Base-by-base conservation (phyloP, 2,797 vertebrate genomes). In the Octomys mimax region DNA sequence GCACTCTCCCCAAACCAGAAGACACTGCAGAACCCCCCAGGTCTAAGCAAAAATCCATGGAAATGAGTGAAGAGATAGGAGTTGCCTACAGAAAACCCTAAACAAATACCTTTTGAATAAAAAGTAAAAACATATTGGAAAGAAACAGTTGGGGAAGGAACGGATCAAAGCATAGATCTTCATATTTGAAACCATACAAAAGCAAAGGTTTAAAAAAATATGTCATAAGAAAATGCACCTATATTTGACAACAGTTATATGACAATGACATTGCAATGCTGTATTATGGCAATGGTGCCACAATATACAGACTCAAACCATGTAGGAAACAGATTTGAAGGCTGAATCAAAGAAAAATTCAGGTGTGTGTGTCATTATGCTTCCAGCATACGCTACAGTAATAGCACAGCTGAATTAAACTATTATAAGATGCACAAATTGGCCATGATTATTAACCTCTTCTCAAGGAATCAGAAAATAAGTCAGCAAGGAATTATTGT, bases 391-490 rank as follows among this genome's bases (percentile, higher is more conserved):
- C 8, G 13, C 81, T 52, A 36, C n/a, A 83, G 79, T 28, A 78
- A 36, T 68, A 95, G 39, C 54, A 26, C 21, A 89, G 73, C 26
- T 73, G 70, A 93, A 97, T 96, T 97, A 97, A 97, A 95, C 96
- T 83, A 86, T 95, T 75, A 95, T 62, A 93, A 91, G 84, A 97
- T 73, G 87, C 52, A 83, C 88, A 97, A 95, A 95, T 87, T 90
- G 93, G 85, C 85, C 52, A 61, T 87, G 75, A 84, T 78, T 85
- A 94, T 97, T 97, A 97, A 97, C 91, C 81, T 54, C 90, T 92
- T 97, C 95, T 71, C 89, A 97, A 90, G 96, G 96, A 97, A 92
- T 94, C 95, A 83, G 95, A 93, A 97, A 96, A 89, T 91, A 93
- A 97, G 96, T 95, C 92, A 93, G 82, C 79, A 78, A 96, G 75